phyloP scores from a whole-genome alignment of 2,888 invertebrate genomes.

The Lymantria monacha region DNA sequence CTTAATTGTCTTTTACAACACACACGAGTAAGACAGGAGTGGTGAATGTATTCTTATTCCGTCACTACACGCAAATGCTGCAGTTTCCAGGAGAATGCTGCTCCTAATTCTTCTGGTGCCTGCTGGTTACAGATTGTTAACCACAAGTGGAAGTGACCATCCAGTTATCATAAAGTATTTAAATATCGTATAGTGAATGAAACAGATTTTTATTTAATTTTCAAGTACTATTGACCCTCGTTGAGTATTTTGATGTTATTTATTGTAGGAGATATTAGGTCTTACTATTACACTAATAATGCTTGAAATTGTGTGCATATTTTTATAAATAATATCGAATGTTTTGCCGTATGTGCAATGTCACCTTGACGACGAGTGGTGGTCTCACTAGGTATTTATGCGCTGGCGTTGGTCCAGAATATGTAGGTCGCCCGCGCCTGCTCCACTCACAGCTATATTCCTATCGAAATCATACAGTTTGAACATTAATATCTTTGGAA shows the following conservation, averaged over 20 bases:
- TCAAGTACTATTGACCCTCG: constrained; percentile 8
- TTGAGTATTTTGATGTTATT: not conserved
- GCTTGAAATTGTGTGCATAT: constrained; percentile 19
- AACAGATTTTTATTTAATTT: constrained; percentile 11
- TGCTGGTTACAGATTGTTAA: no score
- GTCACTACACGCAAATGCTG: no score
- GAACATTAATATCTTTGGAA: constrained; percentile 31
- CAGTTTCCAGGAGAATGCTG: no score
- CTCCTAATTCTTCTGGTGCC: no score
- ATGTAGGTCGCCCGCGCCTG: constrained; percentile 57
- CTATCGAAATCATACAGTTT: constrained; percentile 37
- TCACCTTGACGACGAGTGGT: constrained; percentile 61
- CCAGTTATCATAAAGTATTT: not conserved
- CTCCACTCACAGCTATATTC: constrained; percentile 32
- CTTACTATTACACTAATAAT: constrained; percentile 14
- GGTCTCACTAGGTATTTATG: constrained; percentile 56
- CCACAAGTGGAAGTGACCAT: no score
- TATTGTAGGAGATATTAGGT: constrained; percentile 7
- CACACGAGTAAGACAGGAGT: no score
- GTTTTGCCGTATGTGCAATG: constrained; percentile 45
- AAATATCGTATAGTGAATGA: constrained; percentile 1
- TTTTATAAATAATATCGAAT: constrained; percentile 18
- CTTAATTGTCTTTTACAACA: no score
- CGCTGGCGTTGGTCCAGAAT: constrained; percentile 61
- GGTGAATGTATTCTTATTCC: no score